phyloP scores from a whole-genome alignment of 1,140 invertebrate genomes.

The Hyles vespertilio region DNA sequence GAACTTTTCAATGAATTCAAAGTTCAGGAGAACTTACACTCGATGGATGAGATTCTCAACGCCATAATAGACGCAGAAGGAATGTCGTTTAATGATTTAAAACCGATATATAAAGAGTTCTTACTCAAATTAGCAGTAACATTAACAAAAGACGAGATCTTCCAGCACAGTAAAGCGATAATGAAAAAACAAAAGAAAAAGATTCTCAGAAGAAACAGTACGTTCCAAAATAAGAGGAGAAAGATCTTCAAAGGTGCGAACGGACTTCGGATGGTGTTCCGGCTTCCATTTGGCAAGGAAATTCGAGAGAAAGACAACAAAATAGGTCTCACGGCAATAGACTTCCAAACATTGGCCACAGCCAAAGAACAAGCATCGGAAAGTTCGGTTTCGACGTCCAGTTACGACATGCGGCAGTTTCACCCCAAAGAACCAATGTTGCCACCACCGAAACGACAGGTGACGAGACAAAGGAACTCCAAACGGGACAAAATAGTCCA shows the following conservation, averaged over 20 bases:
- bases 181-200: conserved; percentile 89
- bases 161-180: conserved; percentile 90
- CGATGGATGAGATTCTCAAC: conserved; percentile 90
- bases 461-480: conserved; percentile 61
- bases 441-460: conserved; percentile 59
- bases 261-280: conserved; percentile 75
- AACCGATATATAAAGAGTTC: conserved; percentile 93
- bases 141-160: conserved; percentile 91
- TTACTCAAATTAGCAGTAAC: conserved; percentile 90
- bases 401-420: conserved; percentile 78
- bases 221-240: conserved; percentile 72
- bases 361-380: conserved; percentile 70
- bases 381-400: conserved; percentile 77
- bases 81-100: conserved; percentile 94
- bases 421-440: conserved; percentile 71
- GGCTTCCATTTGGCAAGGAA: conserved; percentile 75
- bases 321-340: conserved; percentile 33
- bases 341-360: conserved; percentile 37
- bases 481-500: conserved; percentile 62
- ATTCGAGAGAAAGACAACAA: conserved; percentile 65
- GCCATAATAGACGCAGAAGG: conserved; percentile 92
- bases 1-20: conserved; percentile 90
- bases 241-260: conserved; percentile 75
- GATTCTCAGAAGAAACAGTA: conserved; percentile 74
- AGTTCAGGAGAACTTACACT: conserved; percentile 89